Base-by-base conservation (phyloP, 2,113 vertebrate genomes). In the Puffinus mauretanicus region DNA sequence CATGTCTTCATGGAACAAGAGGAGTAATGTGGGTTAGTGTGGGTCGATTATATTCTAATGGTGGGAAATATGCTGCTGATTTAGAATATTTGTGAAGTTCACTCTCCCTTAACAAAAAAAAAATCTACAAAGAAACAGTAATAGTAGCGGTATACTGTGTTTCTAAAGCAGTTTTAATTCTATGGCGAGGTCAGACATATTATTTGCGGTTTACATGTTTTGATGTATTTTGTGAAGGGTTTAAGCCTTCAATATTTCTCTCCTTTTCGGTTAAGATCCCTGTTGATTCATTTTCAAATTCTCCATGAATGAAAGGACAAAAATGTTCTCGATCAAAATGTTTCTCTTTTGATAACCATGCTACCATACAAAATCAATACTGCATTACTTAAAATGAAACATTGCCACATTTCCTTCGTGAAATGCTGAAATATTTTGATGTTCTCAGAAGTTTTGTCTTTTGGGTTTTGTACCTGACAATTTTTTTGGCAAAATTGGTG, bases 1-100 rank as follows among this genome's bases (percentile, higher is more conserved):
- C 26, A 5, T 12, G 1, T 46, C 18, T 20, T 79, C 29, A 8
- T 24, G 58, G 75, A 82, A 42, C 24, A 70, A 80, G 49, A 80
- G 40, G 17, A 44, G 11, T 44, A 29, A 51, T 20, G 8, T 25
- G 11, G 22, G 36, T n/a, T 73, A 64, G 29, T 2, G 3, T 62
- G 19, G 6, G 24, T 60, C 0, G 0, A 1, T 61, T 58, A 91
- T 82, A 55, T 62, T 32, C 22, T 55, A n/a, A 8, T 21, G n/a
- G 25, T 32, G 78, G 38, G 54, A 82, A 77, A 51, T 40, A 26
- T 7, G 34, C 32, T 57, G 18, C 40, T 71, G 38, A 71, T 27
- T 72, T 58, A 62, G 14, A 30, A 34, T 49, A 66, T 57, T 65
- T 73, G 42, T 57, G 10, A 46, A 30, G 19, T 11, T 76, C 25